Base-by-base conservation (phyloP, 2,113 vertebrate species). In the Choloepus hoffmanni region DNA sequence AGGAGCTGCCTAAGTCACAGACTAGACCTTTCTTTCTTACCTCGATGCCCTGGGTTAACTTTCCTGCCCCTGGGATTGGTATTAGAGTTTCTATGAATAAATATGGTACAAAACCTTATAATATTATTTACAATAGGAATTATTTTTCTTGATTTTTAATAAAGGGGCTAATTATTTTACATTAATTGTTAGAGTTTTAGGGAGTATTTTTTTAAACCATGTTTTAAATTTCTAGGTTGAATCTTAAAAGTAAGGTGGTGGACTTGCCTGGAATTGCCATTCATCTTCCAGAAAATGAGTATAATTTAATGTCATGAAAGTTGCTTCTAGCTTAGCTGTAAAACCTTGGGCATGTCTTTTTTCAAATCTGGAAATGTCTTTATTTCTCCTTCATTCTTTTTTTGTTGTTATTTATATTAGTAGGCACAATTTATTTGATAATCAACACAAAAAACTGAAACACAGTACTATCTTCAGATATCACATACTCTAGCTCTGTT, bases 141-240 rank as follows among this genome's bases (percentile, higher is more conserved):
- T 43, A 77, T 53, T 63, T 82, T 85, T 81, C 36, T 11, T 85
- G 19, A 85, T 81, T 94, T 79, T 93, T 90, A 65, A 67, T 92
- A 50, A 83, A 83, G 53, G 16, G 16, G 4, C 4, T 72, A 77
- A 33, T 74, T 89, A 60, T 78, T 63, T 77, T 24, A 82, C 53
- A 55, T 77, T 70, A 36, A 5, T 74, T 76, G 5, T 85, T 68
- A 50, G 26, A 67, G 0, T 48, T 86, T 92, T 88, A 65, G 26
- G 40, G 83, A 43, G 19, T 55, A 68, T 24, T 79, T 82, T 88
- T 63, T 14, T 16, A 90, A 83, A 89, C 76, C 74, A 43, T 23
- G 50, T 50, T 89, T 85, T 90, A 65, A 89, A 45, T 58, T 43
- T 5, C 26, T 86, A 60, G 36, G 5, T 83, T 95, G 5, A 89